Percentiles rank a stretch among this genome's conserved stretches.
These are phyloP conservation scores for Zele albiditarsus DNA, from an alignment of 2,888 invertebrate genomes.

Conservation along the genomic window DNA sequence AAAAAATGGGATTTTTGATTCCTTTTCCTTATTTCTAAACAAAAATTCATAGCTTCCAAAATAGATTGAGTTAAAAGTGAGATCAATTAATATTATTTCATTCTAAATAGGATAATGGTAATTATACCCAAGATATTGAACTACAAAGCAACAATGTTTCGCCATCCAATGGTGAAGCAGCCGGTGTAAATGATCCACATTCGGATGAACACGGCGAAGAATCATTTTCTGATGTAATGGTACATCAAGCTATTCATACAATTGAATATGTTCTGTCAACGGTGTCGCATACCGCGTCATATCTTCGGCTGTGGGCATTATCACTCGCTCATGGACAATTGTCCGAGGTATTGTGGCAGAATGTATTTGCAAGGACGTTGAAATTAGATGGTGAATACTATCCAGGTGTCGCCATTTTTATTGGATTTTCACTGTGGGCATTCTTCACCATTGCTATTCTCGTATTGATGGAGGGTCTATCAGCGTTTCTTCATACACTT, in stretches of 20 bases:
- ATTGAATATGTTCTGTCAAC: slow-evolving; percentile 97
- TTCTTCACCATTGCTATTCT: slow-evolving; percentile 87
- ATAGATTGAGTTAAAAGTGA: too few species aligned
- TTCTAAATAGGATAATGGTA: slow-evolving; percentile 56
- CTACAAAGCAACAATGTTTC: slow-evolving; percentile 74
- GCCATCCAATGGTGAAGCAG: slow-evolving; percentile 74
- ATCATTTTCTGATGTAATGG: slow-evolving; percentile 90
- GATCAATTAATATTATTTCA: slow-evolving; percentile 6
- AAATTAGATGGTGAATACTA: slow-evolving; percentile 61
- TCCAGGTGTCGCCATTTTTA: slow-evolving; percentile 76
- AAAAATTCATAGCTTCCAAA: too few species aligned
- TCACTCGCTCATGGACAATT: slow-evolving; percentile 95
- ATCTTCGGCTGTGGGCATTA: slow-evolving; percentile 96
- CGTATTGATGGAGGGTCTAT: slow-evolving; percentile 92
- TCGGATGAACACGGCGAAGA: slow-evolving; percentile 74
- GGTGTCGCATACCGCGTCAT: slow-evolving; percentile 97
- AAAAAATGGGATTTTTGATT: not conserved
- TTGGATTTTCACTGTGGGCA: slow-evolving; percentile 85
- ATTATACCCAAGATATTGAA: slow-evolving; percentile 75
- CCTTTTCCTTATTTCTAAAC: too few species aligned
- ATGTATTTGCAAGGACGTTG: slow-evolving; percentile 78
- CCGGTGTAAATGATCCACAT: slow-evolving; percentile 74
- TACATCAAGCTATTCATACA: slow-evolving; percentile 96
- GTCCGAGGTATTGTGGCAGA: slow-evolving; percentile 86
- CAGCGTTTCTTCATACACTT: slow-evolving; percentile 91